Base-by-base conservation (phyloP, 2,888 invertebrate species). In the Neoitamus cyanurus region DNA sequence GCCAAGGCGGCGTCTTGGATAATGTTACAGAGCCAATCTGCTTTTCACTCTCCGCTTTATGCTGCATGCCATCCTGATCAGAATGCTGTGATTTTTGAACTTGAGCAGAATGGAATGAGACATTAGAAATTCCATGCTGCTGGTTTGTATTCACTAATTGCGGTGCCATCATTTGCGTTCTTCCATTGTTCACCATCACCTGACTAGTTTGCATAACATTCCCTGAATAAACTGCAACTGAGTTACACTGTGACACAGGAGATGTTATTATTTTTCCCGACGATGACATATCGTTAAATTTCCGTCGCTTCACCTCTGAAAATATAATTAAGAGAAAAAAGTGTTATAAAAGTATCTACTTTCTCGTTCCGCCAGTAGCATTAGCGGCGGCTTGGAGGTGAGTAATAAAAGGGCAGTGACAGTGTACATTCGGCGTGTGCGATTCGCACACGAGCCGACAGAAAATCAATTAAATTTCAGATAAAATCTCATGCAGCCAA, bases 271-370 rank as follows among this genome's bases (percentile, higher is more conserved):
- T 78, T 80, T 86, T 85, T 46, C 82, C 83, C 34, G 83, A 28
- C 36, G 86, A 85, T 48, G 87, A 86, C 58, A 87, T 80, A 30
- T 86, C 85, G 73, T 86, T 87, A 75, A 88, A 86, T 86, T 89
- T 89, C 46, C 88, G 87, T 68, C 88, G 87, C 86, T 89, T 89
- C 37, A 86, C 87, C 87, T 89, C 89, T 89, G 85, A 20, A 87
- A 87, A 68, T 58, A 58, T 25, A 25, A 58, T 58, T 58, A 58
- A 58, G 20, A 25, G 25, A 20, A 2, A 58, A 37, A 58, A 31
- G 31, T 34, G 4, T 36, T 37, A 31, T 25, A 37, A 82, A 82
- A 11, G 11, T 31, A 9, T 28, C 6, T 15, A 28, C 28, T 68
- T 68, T 11, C 37, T 37, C 37, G 13, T 37, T 7, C 20, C 6